Evolutionary conservation across 2,113 vertebrate species (phyloP).

Genomic region (Dipodomys spectabilis): DNA sequence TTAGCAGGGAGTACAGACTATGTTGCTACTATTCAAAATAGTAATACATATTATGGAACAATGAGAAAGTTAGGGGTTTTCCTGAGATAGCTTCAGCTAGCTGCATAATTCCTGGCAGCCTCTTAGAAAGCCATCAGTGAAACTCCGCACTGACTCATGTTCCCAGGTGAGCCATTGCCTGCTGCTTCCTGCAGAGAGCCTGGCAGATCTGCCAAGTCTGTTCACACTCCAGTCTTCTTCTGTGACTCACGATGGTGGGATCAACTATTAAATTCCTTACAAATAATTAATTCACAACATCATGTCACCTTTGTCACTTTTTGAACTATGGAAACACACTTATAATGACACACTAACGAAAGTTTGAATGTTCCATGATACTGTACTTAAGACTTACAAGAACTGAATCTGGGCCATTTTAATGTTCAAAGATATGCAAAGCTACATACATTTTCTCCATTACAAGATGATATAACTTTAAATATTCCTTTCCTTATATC

Average conservation of each 20-base stretch:
- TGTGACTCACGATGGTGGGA: not conserved
- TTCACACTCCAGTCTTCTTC: constrained; percentile 56
- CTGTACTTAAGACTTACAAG: constrained; percentile 29
- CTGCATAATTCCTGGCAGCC: not conserved
- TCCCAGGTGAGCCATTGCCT: constrained; percentile 77
- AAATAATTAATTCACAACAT: constrained; percentile 77
- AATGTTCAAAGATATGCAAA: not conserved
- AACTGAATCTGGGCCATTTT: constrained; percentile 28
- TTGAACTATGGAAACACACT: constrained; percentile 47
- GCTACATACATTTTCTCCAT: not conserved
- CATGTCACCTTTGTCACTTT: constrained; percentile 59
- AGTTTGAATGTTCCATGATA: not conserved
- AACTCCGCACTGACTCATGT: constrained; percentile 72
- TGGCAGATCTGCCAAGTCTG: constrained; percentile 75
- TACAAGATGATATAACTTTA: not conserved
- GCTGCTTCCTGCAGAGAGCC: constrained; percentile 74
- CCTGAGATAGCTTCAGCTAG: constrained; percentile 48
- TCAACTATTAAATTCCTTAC: constrained; percentile 64
- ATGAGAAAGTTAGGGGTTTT: constrained; percentile 68
- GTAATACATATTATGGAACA: not conserved
- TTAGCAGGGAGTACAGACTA: constrained; percentile 48
- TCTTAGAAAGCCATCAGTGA: constrained; percentile 69
- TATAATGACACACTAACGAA: constrained; percentile 61
- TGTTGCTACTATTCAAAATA: constrained; percentile 39
- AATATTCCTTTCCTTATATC: not conserved